phyloP scores from a whole-genome alignment of 2,888 invertebrate species.

The Oscheius myriophilus region DNA sequence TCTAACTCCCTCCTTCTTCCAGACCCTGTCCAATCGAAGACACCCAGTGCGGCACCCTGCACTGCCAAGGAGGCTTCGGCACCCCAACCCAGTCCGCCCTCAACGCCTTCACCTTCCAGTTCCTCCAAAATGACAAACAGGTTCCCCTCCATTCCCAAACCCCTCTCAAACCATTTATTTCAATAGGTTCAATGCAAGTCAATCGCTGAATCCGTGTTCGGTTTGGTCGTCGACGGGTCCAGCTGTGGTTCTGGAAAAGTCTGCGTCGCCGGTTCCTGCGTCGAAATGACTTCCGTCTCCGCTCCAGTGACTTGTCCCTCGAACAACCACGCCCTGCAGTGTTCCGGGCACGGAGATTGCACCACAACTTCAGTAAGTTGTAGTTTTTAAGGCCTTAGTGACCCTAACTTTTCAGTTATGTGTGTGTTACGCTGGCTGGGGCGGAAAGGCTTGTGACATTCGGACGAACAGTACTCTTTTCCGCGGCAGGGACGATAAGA shows the following conservation, averaged over 20 bases:
- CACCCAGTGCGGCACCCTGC: conserved; percentile 90
- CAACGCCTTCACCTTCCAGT: conserved; percentile 86
- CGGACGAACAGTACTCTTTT: conserved; percentile 35
- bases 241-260: conserved; percentile 58
- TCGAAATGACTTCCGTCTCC: conserved; percentile 58
- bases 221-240: conserved; percentile 59
- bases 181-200: conserved; percentile 50
- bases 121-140: conserved; percentile 86
- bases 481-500: conserved; percentile 24
- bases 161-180: not conserved
- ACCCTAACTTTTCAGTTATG: conserved; percentile 80
- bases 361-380: conserved; percentile 47
- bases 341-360: conserved; percentile 87
- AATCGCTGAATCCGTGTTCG: conserved; percentile 52
- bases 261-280: conserved; percentile 55
- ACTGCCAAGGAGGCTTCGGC: conserved; percentile 85
- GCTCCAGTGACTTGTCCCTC: conserved; percentile 79
- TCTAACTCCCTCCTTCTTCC: not conserved
- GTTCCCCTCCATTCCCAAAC: conserved; percentile 72
- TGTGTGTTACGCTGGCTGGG: conserved; percentile 83
- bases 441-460: conserved; percentile 70
- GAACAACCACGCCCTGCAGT: conserved; percentile 86
- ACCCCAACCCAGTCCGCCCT: conserved; percentile 80
- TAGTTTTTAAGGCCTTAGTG: not conserved
- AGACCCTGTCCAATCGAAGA: conserved; percentile 74